Conservation (phyloP, 2,113 vertebrate species). For the Phocoena sinus region DNA sequence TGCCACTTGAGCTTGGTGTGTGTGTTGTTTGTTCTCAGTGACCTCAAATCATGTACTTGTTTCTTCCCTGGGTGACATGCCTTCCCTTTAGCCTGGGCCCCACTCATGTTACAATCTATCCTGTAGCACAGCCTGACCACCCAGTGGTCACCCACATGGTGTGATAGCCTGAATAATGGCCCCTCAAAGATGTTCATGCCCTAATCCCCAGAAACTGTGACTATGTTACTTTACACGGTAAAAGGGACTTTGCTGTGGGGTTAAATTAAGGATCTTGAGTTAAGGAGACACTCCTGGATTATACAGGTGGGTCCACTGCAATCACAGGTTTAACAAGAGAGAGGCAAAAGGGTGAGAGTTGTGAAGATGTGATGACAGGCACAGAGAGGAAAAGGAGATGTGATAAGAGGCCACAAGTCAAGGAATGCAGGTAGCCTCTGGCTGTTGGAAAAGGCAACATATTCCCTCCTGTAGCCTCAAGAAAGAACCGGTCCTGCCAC, state of each 20-base stretch:
- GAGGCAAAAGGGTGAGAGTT: neutral
- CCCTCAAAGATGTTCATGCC: neutral
- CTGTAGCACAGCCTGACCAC: neutral
- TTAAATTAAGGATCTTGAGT: neutral
- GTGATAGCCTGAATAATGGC: neutral
- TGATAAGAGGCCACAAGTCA: neutral
- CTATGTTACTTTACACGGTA: neutral
- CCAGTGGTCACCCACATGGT: neutral
- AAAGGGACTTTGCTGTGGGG: neutral
- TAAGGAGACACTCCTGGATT: neutral
- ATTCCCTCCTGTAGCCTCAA: neutral
- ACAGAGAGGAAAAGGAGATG: neutral
- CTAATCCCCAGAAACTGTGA: neutral
- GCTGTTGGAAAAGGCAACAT: neutral
- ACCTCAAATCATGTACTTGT: neutral
- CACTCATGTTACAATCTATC: neutral
- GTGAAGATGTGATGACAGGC: neutral
- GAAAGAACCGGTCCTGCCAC: neutral
- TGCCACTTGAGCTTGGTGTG: neutral
- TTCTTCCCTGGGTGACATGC: neutral
- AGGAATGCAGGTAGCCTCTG: neutral
- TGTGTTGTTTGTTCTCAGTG: neutral
- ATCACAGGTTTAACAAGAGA: neutral
- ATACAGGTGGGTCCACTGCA: too few relatives aligned
- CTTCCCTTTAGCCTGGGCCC: neutral